A percentile compares a stretch with the other conserved stretches of the same genome.
These are phyloP conservation scores for Platygyra sinensis DNA, from an alignment of 64 coral and sea anemone genomes.

Conservation along the genomic window DNA sequence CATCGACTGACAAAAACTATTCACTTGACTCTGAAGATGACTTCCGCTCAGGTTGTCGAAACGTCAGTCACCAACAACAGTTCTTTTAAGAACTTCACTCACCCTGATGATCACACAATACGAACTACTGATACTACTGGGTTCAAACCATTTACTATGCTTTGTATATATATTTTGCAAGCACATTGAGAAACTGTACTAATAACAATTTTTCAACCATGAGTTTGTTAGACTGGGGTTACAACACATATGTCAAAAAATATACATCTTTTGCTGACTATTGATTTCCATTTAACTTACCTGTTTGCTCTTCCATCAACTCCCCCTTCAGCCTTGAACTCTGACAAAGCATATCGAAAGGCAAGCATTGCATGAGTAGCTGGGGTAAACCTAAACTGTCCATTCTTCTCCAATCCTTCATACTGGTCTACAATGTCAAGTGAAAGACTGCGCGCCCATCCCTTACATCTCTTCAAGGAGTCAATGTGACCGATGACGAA, in stretches of 20 bases:
- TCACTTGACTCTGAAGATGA: no score
- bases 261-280: not conserved
- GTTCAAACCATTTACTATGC: no score
- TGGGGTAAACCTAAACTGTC: conserved; percentile 97
- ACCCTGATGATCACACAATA: no score
- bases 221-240: not conserved
- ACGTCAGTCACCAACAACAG: no score
- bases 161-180: no score
- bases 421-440: conserved; percentile 95
- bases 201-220: no score
- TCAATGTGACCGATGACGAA: conserved; percentile 81
- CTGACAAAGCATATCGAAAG: conserved; percentile 74
- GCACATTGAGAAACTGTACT: no score
- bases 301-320: conserved; percentile 91
- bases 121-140: no score
- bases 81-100: no score
- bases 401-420: conserved; percentile 79
- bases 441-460: conserved; percentile 74
- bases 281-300: not conserved
- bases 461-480: conserved; percentile 77
- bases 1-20: no score
- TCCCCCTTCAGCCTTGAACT: conserved; percentile 91
- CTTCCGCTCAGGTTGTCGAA: no score
- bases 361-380: conserved; percentile 96
- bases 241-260: no score